phyloP scores from a whole-genome alignment of 2,113 vertebrate genomes.

The Phylloscopus trochiloides region DNA sequence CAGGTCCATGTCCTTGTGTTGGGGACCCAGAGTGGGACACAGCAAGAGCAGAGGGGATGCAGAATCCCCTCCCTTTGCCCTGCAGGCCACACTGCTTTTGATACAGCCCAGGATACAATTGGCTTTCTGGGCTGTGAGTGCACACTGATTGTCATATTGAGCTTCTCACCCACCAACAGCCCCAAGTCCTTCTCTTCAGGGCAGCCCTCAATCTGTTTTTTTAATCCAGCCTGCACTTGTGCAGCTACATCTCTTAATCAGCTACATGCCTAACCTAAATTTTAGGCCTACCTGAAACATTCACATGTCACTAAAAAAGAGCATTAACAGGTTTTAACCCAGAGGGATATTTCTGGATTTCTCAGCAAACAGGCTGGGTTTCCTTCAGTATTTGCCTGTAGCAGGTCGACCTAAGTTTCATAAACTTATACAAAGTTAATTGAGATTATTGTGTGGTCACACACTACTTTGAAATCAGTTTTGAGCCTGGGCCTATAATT shows the following conservation, averaged over 20 bases:
- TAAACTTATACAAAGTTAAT: neutral
- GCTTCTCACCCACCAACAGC: neutral
- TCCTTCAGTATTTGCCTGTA: neutral
- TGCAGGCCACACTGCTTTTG: accelerated
- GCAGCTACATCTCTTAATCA: neutral
- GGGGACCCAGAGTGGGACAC: neutral
- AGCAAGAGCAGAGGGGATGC: accelerated
- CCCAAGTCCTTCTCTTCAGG: neutral
- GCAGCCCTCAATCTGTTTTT: neutral
- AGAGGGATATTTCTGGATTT: neutral
- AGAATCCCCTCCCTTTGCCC: neutral
- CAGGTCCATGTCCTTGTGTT: neutral
- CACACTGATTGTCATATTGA: neutral
- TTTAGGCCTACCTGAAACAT: neutral
- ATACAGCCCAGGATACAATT: neutral
- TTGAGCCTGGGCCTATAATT: neutral
- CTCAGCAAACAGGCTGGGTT: neutral
- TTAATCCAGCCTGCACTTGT: too few species aligned
- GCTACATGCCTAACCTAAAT: neutral
- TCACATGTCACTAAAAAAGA: neutral
- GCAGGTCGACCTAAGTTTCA: neutral
- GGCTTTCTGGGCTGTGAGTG: neutral
- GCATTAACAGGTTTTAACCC: neutral
- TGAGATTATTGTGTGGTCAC: neutral
- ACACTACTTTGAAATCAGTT: neutral